Conservation (phyloP, 2,113 vertebrate genomes). For the Empidonax alnorum region DNA sequence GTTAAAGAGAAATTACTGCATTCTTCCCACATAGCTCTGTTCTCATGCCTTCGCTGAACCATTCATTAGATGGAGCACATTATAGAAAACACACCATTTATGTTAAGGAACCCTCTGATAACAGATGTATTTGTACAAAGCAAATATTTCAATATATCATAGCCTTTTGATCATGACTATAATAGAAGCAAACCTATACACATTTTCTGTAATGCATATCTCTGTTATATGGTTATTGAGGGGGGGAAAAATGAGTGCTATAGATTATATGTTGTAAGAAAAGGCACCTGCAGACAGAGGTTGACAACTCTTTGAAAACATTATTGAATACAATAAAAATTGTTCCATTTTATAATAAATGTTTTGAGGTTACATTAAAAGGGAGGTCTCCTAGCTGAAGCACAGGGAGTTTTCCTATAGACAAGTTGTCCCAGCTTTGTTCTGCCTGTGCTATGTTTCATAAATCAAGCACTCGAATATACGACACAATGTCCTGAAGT, state of each 20-base stretch:
- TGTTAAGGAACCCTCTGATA: constrained; percentile 81
- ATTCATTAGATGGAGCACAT: constrained; percentile 81
- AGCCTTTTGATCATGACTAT: constrained; percentile 76
- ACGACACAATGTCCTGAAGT: neutral
- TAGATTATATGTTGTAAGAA: constrained; percentile 49
- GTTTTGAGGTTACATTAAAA: neutral
- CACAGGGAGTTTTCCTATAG: neutral
- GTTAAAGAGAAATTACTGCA: constrained; percentile 83
- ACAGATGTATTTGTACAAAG: constrained; percentile 78
- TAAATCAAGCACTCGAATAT: constrained; percentile 49
- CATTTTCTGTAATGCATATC: constrained; percentile 66
- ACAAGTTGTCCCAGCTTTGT: neutral
- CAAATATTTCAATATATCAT: constrained; percentile 80
- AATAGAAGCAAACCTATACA: constrained; percentile 72
- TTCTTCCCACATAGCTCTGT: constrained; percentile 77
- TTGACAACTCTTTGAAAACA: constrained; percentile 20
- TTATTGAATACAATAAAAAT: constrained; percentile 34
- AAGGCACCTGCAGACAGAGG: constrained; percentile 29
- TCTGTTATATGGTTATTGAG: constrained; percentile 57
- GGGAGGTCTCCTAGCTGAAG: neutral
- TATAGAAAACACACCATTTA: constrained; percentile 84
- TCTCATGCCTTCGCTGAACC: constrained; percentile 74
- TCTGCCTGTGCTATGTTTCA: neutral
- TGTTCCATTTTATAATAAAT: constrained; percentile 27
- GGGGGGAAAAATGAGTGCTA: constrained; percentile 48